A percentile compares a stretch with the other conserved stretches of the same genome.
Evolutionary conservation across 2,113 vertebrate species (phyloP).

Genomic region (Anser cygnoides): DNA sequence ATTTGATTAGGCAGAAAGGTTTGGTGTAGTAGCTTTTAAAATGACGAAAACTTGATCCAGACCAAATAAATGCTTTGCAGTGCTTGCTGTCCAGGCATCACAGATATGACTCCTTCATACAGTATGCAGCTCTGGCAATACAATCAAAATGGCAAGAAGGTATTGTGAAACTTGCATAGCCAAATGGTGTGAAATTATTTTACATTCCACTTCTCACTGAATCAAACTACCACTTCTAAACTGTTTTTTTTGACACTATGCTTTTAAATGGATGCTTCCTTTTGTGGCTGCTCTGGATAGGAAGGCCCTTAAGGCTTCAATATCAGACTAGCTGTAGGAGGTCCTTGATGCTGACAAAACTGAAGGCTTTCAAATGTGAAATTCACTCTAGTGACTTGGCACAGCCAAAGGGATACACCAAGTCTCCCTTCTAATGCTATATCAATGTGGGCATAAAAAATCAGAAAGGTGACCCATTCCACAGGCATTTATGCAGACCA

Average conservation of each 20-base stretch:
- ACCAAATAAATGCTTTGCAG: not conserved
- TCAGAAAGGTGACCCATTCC: not conserved
- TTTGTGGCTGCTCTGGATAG: not conserved
- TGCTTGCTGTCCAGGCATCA: not conserved
- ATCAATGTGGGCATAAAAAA: accelerated
- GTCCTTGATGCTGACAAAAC: not conserved
- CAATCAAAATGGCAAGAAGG: not conserved
- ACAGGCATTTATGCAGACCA: accelerated
- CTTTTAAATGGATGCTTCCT: not conserved
- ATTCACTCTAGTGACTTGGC: not conserved
- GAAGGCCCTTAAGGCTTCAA: not conserved
- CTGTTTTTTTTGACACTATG: too few species aligned
- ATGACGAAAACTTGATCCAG: not conserved
- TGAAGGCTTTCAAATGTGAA: not conserved
- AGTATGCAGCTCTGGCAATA: not conserved
- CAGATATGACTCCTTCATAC: not conserved
- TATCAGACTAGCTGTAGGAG: not conserved
- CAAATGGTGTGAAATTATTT: not conserved
- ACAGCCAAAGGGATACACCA: not conserved
- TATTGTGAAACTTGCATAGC: not conserved
- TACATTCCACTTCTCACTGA: not conserved
- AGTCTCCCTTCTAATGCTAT: accelerated
- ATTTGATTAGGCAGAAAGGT: not conserved
- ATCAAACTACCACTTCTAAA: not conserved
- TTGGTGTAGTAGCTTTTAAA: not conserved